Conservation (phyloP, 2,797 vertebrate genomes). For the Eulemur rubriventer region DNA sequence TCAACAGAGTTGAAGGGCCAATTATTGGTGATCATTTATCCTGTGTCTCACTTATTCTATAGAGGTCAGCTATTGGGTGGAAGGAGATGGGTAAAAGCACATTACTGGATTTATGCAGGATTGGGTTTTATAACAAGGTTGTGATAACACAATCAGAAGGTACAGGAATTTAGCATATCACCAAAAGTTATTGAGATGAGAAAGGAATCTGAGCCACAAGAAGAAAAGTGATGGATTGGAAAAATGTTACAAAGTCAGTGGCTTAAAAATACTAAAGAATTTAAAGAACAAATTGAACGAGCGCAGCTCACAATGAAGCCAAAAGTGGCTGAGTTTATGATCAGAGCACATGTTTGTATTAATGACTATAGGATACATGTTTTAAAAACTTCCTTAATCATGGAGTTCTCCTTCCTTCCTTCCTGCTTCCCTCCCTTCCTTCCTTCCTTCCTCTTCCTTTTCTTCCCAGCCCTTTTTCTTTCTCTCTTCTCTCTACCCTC, state of each 20-base stretch:
- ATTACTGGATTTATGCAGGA: not conserved
- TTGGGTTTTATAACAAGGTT: not conserved
- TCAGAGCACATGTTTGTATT: not conserved
- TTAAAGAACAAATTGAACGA: not conserved
- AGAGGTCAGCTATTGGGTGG: not conserved
- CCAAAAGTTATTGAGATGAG: not conserved
- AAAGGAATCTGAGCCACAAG: not conserved
- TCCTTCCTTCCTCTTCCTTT: not conserved
- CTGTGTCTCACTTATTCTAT: not conserved
- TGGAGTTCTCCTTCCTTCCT: not conserved
- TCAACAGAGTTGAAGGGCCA: not conserved
- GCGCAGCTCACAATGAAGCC: not conserved
- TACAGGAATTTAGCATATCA: not conserved
- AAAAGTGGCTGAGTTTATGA: not conserved
- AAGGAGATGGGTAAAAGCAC: not conserved
- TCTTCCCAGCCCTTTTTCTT: not conserved
- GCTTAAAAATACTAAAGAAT: not conserved
- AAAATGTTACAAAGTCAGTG: not conserved
- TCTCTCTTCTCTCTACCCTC: not conserved
- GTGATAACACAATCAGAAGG: not conserved
- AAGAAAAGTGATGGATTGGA: not conserved
- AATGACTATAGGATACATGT: not conserved
- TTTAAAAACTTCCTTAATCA: not conserved
- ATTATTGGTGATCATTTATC: not conserved
- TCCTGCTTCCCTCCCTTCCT: not conserved